Conservation (phyloP, 2,113 vertebrate species). For the Hystrix cristata region DNA sequence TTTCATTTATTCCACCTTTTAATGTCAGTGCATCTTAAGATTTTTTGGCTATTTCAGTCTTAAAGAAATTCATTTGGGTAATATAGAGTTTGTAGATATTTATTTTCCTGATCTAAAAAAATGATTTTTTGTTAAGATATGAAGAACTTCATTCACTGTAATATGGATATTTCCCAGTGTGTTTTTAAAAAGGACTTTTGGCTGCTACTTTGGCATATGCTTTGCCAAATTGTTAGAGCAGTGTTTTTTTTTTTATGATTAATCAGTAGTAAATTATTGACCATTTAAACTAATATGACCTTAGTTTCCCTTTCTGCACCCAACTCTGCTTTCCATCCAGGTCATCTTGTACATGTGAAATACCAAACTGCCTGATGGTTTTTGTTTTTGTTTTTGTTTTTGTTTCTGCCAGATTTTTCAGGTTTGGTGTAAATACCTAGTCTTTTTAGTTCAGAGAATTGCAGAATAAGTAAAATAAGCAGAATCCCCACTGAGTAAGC, state of each 20-base stretch:
- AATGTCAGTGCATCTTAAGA: constrained; percentile 65
- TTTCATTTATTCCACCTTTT: constrained; percentile 65
- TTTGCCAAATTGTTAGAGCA: constrained; percentile 34
- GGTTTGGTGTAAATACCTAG: constrained; percentile 54
- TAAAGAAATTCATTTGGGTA: constrained; percentile 41
- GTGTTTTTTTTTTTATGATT: constrained; percentile 51
- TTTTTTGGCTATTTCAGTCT: not conserved
- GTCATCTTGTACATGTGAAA: not conserved
- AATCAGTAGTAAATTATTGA: constrained; percentile 72
- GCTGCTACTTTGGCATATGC: not conserved
- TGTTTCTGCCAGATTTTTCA: constrained; percentile 58
- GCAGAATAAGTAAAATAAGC: constrained; percentile 59
- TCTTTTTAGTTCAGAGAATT: constrained; percentile 69
- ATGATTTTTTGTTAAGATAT: constrained; percentile 42
- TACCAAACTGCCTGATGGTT: not conserved
- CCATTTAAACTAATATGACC: constrained; percentile 48
- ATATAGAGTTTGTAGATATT: not conserved
- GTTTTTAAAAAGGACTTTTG: constrained; percentile 27
- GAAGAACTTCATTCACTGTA: not conserved
- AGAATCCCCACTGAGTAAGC: constrained; percentile 60
- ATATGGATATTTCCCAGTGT: constrained; percentile 36
- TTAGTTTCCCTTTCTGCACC: constrained; percentile 49
- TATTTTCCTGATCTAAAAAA: constrained; percentile 45
- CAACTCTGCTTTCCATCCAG: constrained; percentile 24
- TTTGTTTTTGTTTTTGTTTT: not conserved